Conservation (phyloP, 2,888 invertebrate genomes). For the Alloplasta piceator region DNA sequence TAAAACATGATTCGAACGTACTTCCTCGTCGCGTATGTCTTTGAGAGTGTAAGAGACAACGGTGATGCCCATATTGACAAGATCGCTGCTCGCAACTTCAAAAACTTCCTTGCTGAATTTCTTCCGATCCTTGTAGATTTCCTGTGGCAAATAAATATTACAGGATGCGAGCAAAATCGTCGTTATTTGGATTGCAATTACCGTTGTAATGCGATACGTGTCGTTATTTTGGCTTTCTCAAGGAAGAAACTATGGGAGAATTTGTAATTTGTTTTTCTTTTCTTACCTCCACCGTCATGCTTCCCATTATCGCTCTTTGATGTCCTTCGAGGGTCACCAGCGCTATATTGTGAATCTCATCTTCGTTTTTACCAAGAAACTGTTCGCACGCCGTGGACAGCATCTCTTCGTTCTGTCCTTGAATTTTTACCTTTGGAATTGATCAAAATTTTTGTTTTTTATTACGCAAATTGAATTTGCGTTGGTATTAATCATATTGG, state of each 20-base stretch:
- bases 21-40: slow-evolving; percentile 97
- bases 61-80: slow-evolving; percentile 98
- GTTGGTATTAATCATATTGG: too few relatives aligned
- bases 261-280: background rate
- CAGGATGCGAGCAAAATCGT: background rate
- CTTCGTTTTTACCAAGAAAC: slow-evolving; percentile 94
- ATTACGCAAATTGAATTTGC: too few relatives aligned
- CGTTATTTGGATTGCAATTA: slow-evolving; percentile 10
- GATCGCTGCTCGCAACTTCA: slow-evolving; percentile 96
- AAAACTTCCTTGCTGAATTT: slow-evolving; percentile 98
- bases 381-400: slow-evolving; percentile 96
- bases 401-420: slow-evolving; percentile 96
- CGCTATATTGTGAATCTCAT: slow-evolving; percentile 95
- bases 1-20: slow-evolving; percentile 82
- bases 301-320: slow-evolving; percentile 97
- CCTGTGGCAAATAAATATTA: slow-evolving; percentile 81
- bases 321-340: slow-evolving; percentile 96
- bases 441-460: slow-evolving; percentile 1
- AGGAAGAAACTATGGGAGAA: background rate
- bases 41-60: slow-evolving; percentile 97
- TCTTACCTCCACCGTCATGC: slow-evolving; percentile 94
- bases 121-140: slow-evolving; percentile 97
- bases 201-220: background rate
- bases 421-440: slow-evolving; percentile 89
- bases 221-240: too few relatives aligned